Base-by-base conservation (phyloP, 2,797 vertebrate species). In the Gymnothorax javanicus region DNA sequence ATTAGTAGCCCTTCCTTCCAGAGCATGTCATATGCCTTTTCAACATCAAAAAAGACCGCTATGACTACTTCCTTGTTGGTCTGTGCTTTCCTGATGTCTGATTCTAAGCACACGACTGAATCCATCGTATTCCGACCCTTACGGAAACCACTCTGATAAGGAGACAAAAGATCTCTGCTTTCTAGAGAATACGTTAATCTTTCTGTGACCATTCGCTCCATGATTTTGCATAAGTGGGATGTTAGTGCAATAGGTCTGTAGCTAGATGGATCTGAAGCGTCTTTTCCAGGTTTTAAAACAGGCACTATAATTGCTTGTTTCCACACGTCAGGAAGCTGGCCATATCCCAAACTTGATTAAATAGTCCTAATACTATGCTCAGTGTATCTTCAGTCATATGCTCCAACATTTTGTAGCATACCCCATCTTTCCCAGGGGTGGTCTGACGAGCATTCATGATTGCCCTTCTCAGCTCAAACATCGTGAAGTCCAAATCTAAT, bases 51-150 rank as follows among this genome's bases (percentile, higher is more conserved):
- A n/a, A 82, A 59, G 23, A 85, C 20, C 4, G 33, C 58, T 50
- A 67, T n/a, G 15, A 52, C 75, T 8, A 62, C 58, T 43, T 82
- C 75, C 52, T 64, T 86, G 60, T 86, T 86, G 8, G 12, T 43
- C 23, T 82, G 77, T 11, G 75, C 59, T 23, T 86, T 86, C 58
- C 77, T 56, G 8, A 82, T 82, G 0, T 82, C 77, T 50, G 15
- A 50, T 20, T 86, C 59, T 11, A 86, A 25, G 6, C 77, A 50
- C 12, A 82, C 12, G 20, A 67, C 23, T 9, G 60, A 25, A 57
- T 86, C 86, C 86, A 86, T 83, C 0, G 43, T 83, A 5, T 71
- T 54, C 56, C 33, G 20, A 6, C 77, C 79, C 64, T 83, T 86
- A 20, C 79, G 62, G 43, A 86, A 82, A 17, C 75, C 58, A 64